Conservation (phyloP, 2,113 vertebrate genomes). For the Noctilio leporinus region DNA sequence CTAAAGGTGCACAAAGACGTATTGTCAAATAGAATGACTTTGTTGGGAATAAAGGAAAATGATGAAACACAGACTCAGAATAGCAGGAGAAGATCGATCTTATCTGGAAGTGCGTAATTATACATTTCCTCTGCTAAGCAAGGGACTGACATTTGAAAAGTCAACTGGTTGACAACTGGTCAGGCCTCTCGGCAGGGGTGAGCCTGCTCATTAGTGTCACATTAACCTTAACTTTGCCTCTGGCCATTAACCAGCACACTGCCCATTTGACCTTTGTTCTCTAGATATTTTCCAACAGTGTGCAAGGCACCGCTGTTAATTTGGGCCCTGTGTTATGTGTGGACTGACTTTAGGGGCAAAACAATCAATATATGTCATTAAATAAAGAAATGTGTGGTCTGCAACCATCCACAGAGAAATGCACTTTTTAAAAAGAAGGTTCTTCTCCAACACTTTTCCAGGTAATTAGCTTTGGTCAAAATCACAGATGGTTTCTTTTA, state of each 20-base stretch:
- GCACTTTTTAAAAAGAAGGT: slow-evolving; percentile 2
- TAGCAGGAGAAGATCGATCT: slow-evolving; percentile 10
- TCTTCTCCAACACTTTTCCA: not conserved
- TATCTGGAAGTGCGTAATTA: slow-evolving; percentile 68
- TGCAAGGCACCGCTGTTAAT: slow-evolving; percentile 64
- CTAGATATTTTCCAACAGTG: slow-evolving; percentile 64
- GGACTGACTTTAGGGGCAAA: slow-evolving; percentile 37
- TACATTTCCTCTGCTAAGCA: slow-evolving; percentile 61
- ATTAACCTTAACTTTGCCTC: slow-evolving; percentile 74
- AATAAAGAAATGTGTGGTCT: slow-evolving; percentile 38
- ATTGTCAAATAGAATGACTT: slow-evolving; percentile 34
- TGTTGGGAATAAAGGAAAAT: slow-evolving; percentile 7
- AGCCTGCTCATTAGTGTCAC: slow-evolving; percentile 69
- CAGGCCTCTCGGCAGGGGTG: slow-evolving; percentile 53
- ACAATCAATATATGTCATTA: slow-evolving; percentile 64
- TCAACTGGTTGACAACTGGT: slow-evolving; percentile 71
- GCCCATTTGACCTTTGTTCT: slow-evolving; percentile 73
- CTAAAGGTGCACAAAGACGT: not conserved
- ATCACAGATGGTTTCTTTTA: slow-evolving; percentile 35
- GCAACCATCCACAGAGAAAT: slow-evolving; percentile 33
- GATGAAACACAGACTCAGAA: slow-evolving; percentile 41
- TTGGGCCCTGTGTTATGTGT: slow-evolving; percentile 43
- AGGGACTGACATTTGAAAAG: slow-evolving; percentile 72
- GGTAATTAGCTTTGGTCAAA: slow-evolving; percentile 32
- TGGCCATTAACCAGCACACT: slow-evolving; percentile 72